A percentile compares a stretch with the other conserved stretches of the same genome.
These are phyloP conservation scores for Pituophis catenifer DNA, from an alignment of 2,113 vertebrate species.

Conservation along the genomic window DNA sequence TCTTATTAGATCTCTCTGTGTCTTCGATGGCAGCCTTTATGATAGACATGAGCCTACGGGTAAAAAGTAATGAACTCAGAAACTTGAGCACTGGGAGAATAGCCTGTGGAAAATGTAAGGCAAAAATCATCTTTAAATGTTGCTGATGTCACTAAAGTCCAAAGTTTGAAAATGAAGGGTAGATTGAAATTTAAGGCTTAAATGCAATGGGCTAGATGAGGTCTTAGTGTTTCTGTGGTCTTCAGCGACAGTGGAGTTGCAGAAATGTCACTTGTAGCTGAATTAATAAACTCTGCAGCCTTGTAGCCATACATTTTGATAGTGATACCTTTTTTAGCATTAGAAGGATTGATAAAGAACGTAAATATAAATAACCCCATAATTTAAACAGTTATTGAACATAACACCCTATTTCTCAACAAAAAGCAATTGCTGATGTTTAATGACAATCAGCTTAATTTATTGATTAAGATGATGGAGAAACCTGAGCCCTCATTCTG, in stretches of 20 bases:
- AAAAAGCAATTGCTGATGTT: not conserved
- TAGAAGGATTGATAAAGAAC: not conserved
- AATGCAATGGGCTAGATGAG: rapidly evolving
- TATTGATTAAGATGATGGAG: not conserved
- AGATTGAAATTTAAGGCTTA: not conserved
- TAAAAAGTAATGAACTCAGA: not conserved
- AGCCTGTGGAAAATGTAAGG: not conserved
- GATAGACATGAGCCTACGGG: not conserved
- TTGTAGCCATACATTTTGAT: not conserved
- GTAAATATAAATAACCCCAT: not conserved
- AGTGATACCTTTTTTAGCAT: not conserved
- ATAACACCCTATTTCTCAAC: not conserved
- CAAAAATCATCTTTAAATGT: rapidly evolving
- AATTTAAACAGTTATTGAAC: not conserved
- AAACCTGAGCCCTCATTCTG: not conserved
- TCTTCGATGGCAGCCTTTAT: not conserved
- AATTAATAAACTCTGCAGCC: not conserved
- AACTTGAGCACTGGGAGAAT: not conserved
- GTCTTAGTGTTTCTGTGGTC: not conserved
- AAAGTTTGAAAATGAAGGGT: not conserved
- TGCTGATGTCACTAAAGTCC: not conserved
- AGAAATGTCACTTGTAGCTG: not conserved
- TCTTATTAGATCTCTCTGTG: not conserved
- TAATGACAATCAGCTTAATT: not conserved
- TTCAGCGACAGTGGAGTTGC: not conserved